Percentiles rank a stretch among this genome's conserved stretches.
phyloP scores from a whole-genome alignment of 2,888 invertebrate species.

The Athetis lepigone region DNA sequence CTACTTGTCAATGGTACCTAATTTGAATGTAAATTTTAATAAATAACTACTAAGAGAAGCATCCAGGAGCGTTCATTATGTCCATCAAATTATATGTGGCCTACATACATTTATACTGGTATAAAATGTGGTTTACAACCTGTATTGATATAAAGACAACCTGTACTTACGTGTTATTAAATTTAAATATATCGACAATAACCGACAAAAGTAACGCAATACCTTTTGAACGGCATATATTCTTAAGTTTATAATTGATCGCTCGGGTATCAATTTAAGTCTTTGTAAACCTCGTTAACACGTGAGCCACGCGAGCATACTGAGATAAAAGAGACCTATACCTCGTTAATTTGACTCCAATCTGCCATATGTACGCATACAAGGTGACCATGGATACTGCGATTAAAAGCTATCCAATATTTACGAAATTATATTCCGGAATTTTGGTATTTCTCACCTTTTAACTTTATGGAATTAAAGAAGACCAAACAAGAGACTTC shows the following conservation, averaged over 20 bases:
- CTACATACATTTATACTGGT: not conserved
- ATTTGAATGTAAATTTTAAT: not conserved
- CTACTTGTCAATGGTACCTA: too few species aligned
- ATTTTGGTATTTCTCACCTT: not conserved
- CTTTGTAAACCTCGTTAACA: slow-evolving; percentile 65
- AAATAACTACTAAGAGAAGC: not conserved
- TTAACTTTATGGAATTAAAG: too few species aligned
- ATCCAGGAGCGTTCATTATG: not conserved
- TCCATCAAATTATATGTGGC: not conserved
- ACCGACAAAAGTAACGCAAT: slow-evolving; percentile 11
- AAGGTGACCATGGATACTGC: slow-evolving; percentile 16
- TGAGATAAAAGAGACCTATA: slow-evolving; percentile 68
- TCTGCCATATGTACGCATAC: slow-evolving; percentile 49
- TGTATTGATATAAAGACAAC: not conserved
- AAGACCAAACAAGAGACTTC: too few species aligned
- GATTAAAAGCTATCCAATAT: not conserved
- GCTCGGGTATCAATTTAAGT: slow-evolving; percentile 59
- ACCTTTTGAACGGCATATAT: slow-evolving; percentile 3
- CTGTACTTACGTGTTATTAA: not conserved
- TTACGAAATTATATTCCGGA: not conserved
- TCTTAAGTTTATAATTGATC: slow-evolving; percentile 47
- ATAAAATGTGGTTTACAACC: not conserved
- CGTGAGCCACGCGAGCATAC: slow-evolving; percentile 61
- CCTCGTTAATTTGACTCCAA: slow-evolving; percentile 66
- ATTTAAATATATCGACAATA: slow-evolving; percentile 30